These are phyloP conservation scores for Triplophysa yarkandensis DNA, from an alignment of 2,797 vertebrate species.

Conservation along the genomic window DNA sequence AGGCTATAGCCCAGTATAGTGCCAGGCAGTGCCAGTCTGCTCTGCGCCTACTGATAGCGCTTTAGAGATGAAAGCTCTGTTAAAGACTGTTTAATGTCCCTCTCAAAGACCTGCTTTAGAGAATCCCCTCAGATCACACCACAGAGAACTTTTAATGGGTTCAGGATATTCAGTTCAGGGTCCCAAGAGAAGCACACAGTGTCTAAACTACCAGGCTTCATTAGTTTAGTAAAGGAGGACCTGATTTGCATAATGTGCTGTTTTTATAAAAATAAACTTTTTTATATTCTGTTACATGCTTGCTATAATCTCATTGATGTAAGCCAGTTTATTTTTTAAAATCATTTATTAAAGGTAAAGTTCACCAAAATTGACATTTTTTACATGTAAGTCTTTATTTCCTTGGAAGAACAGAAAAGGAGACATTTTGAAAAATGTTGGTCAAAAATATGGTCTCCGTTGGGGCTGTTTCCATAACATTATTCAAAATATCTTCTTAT, in stretches of 20 bases:
- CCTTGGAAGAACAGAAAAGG: too few species aligned
- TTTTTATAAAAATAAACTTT: conserved; percentile 37
- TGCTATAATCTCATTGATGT: neutral
- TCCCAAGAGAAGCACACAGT: conserved; percentile 40
- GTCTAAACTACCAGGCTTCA: conserved; percentile 48
- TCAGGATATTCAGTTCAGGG: conserved; percentile 51
- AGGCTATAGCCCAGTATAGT: conserved; percentile 64
- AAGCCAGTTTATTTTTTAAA: neutral
- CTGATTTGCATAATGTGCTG: conserved; percentile 38
- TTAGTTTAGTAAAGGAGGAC: conserved; percentile 41
- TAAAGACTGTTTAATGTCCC: conserved; percentile 55
- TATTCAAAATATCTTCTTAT: too few species aligned
- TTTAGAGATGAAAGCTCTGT: conserved; percentile 57
- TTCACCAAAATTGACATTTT: too few species aligned
- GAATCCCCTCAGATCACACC: conserved; percentile 50
- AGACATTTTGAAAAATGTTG: too few species aligned
- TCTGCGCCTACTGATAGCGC: conserved; percentile 59
- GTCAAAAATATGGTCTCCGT: too few species aligned
- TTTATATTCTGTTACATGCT: conserved; percentile 23
- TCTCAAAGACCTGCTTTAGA: conserved; percentile 54
- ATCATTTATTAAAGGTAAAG: too few species aligned
- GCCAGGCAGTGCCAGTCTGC: conserved; percentile 61
- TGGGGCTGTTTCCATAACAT: too few species aligned
- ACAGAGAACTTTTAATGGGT: conserved; percentile 57
- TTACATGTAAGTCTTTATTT: too few species aligned